Conservation (phyloP, 2,888 invertebrate species). For the Noctua pronuba region DNA sequence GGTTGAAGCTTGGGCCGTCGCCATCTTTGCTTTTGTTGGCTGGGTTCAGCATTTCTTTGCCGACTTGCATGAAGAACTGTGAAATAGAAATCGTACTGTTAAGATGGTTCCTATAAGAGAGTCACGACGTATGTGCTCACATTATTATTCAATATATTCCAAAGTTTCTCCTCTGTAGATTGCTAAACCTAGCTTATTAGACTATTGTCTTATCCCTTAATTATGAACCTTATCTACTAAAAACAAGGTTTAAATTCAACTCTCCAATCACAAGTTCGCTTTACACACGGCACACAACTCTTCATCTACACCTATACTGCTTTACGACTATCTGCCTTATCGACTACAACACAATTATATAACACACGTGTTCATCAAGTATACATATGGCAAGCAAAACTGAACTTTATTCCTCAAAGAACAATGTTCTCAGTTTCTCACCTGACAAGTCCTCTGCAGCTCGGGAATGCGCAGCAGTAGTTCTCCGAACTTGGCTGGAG, state of each 20-base stretch:
- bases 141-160: neutral
- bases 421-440: conserved; percentile 77
- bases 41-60: conserved; percentile 97
- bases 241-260: neutral
- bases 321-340: neutral
- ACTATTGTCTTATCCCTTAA: neutral
- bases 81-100: conserved; percentile 40
- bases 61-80: conserved; percentile 92
- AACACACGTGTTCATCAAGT: too few species aligned
- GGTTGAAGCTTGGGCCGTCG: conserved; percentile 97
- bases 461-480: conserved; percentile 97
- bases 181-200: neutral
- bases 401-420: neutral
- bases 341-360: neutral
- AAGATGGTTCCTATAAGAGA: neutral
- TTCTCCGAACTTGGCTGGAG: conserved; percentile 98
- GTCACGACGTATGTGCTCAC: neutral
- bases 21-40: conserved; percentile 96
- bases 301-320: neutral
- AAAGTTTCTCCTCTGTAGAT: neutral
- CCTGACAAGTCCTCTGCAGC: conserved; percentile 98
- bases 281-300: neutral
- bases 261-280: neutral
- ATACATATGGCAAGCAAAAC: neutral
- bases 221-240: neutral